Percentiles rank a stretch among this genome's conserved stretches.
Conservation (phyloP, 2,888 invertebrate species). For the Drosophila koepferae region DNA sequence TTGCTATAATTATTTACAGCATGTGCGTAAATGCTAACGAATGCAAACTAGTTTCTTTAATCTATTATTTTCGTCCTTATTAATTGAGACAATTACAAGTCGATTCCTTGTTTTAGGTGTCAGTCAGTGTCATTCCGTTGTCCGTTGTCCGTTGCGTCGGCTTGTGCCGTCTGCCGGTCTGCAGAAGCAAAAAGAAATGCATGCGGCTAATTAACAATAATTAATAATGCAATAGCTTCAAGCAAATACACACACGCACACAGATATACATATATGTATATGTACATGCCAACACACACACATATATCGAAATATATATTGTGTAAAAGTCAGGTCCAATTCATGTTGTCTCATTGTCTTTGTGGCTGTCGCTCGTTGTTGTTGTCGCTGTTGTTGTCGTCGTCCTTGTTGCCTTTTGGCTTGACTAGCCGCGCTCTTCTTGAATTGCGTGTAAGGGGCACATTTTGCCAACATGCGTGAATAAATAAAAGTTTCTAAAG, state of each 20-base stretch:
- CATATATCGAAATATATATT: not conserved
- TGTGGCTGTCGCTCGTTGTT: conserved; percentile 32
- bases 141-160: not conserved
- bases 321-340: conserved; percentile 25
- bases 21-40: conserved; percentile 23
- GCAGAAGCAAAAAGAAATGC: conserved; percentile 29
- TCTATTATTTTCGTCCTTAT: conserved; percentile 46
- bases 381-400: conserved; percentile 32
- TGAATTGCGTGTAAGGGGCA: conserved; percentile 72
- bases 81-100: conserved; percentile 66
- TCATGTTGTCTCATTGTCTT: conserved; percentile 39
- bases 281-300: too few relatives aligned
- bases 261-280: not conserved
- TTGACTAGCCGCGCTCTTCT: conserved; percentile 50
- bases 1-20: conserved; percentile 11
- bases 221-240: conserved; percentile 62
- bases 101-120: conserved; percentile 58
- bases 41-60: conserved; percentile 7
- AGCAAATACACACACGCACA: conserved; percentile 17
- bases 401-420: conserved; percentile 37
- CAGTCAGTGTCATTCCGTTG: conserved; percentile 8
- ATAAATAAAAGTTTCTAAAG: conserved; percentile 76
- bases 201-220: conserved; percentile 65
- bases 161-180: conserved; percentile 14
- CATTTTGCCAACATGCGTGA: conserved; percentile 76